Base-by-base conservation (phyloP, 2,113 vertebrate species). In the Anhinga anhinga region DNA sequence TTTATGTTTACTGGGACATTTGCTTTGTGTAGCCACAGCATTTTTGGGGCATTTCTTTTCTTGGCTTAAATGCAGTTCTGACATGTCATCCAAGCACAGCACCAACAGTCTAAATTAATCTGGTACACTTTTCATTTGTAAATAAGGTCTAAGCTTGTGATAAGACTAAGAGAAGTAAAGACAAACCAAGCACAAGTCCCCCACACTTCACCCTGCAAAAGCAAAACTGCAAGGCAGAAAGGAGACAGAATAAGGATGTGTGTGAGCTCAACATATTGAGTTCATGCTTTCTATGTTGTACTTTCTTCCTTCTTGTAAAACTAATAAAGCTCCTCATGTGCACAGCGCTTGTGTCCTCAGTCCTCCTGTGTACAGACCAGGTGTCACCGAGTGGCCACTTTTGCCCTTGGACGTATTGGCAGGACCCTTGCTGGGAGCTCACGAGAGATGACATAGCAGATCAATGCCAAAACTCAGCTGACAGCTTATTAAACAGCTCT, bases 181-280 rank as follows among this genome's bases (percentile, higher is more conserved):
- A 23, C 34, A 80, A 70, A 70, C 16, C 80, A 89, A 84, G 21
- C 32, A 81, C 20, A 34, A 9, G 27, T 40, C 9, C 3, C 9
- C 15, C n/a, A 7, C 15, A 12, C 15, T 21, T 32, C 5, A 8
- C 22, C 22, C 42, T 11, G 5, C 4, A 53, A 71, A 71, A 67
- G 2, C 25, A 53, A 59, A 90, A 62, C 10, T 8, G 8, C 10
- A 27, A 84, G 30, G 34, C 2, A 47, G 38, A 80, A 78, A 50
- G n/a, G 38, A 47, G 38, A 21, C 38, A 32, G 18, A 67, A 7
- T 73, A 56, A 65, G 42, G 42, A 32, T 2, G 2, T 16, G 8
- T 9, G 15, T 59, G 26, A 92, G 7, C 23, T 50, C 0, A 0
- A 70, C 16, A 47, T 52, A 63, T 1, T 61, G 14, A 8, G 17